phyloP scores from a whole-genome alignment of 1,140 invertebrate genomes.

The Solenopsis fugax region DNA sequence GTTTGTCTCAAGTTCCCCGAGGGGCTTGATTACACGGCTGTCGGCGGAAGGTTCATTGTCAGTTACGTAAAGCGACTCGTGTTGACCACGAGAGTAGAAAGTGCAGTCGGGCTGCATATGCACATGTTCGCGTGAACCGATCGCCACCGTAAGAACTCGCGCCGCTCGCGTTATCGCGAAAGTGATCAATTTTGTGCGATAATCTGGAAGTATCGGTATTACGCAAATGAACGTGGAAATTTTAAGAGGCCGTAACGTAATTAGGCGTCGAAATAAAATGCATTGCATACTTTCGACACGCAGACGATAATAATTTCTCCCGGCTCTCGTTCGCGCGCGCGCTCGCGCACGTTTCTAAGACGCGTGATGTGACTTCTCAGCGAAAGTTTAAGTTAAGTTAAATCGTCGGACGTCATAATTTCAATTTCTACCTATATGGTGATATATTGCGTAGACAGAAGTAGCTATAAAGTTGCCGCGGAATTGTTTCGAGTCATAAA shows the following conservation, averaged over 20 bases:
- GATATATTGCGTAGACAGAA: background rate
- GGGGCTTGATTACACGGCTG: constrained; percentile 51
- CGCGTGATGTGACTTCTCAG: background rate
- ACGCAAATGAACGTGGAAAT: constrained; percentile 18
- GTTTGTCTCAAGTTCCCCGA: constrained; percentile 22
- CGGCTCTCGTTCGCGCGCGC: background rate
- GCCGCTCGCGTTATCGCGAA: constrained; percentile 16
- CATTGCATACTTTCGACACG: background rate
- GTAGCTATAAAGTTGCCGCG: background rate
- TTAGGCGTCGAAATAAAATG: background rate
- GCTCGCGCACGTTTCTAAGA: background rate
- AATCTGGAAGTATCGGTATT: constrained; percentile 20
- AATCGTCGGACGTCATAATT: constrained; percentile 13
- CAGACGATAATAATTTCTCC: background rate
- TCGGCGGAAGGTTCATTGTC: constrained; percentile 79
- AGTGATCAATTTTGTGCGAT: constrained; percentile 37
- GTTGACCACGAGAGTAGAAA: constrained; percentile 59
- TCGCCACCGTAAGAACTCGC: background rate
- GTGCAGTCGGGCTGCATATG: constrained; percentile 11
- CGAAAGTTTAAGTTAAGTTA: constrained; percentile 28
- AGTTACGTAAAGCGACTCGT: constrained; percentile 78
- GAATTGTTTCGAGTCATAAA: constrained; percentile 20
- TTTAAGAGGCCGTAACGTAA: constrained; percentile 3
- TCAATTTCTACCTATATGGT: constrained; percentile 13
- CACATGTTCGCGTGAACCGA: background rate